phyloP scores from a whole-genome alignment of 2,797 vertebrate genomes.

The Rhadinocentrus ornatus region DNA sequence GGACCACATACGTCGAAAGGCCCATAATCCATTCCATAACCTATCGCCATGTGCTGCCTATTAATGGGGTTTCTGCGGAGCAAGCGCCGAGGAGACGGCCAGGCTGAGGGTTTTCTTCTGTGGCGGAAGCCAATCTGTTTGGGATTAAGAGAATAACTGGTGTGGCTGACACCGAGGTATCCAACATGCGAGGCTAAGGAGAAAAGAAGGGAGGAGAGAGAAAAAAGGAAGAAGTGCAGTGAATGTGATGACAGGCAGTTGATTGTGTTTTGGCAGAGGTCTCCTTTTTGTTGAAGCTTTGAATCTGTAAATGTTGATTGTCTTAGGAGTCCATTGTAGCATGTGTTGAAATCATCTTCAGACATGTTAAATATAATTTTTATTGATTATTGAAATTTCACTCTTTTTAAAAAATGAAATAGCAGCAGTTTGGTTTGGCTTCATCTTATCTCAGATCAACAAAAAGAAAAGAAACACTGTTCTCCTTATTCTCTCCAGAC shows the following conservation, averaged over 20 bases:
- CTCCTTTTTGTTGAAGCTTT: slow-evolving; percentile 59
- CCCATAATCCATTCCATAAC: slow-evolving; percentile 83
- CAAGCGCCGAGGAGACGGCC: slow-evolving; percentile 78
- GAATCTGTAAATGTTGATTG: slow-evolving; percentile 55
- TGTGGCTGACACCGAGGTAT: slow-evolving; percentile 80
- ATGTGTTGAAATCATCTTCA: slow-evolving; percentile 27
- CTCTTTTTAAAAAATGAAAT: slow-evolving; percentile 19
- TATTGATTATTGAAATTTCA: slow-evolving; percentile 16
- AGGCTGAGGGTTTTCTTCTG: slow-evolving; percentile 81
- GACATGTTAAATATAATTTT: not conserved
- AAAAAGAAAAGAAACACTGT: slow-evolving; percentile 62
- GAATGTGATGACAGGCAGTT: slow-evolving; percentile 70
- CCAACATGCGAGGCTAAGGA: slow-evolving; percentile 69
- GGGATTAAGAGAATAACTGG: slow-evolving; percentile 84
- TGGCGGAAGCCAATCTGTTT: slow-evolving; percentile 85
- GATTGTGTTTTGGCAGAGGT: slow-evolving; percentile 72
- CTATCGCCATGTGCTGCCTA: slow-evolving; percentile 83
- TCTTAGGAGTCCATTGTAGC: slow-evolving; percentile 29
- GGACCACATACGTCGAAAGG: slow-evolving; percentile 84
- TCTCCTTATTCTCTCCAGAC: slow-evolving; percentile 52
- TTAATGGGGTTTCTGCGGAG: slow-evolving; percentile 83
- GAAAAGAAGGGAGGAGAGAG: slow-evolving; percentile 56
- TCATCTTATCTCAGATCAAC: slow-evolving; percentile 46
- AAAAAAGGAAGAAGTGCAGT: slow-evolving; percentile 47
- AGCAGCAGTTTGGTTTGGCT: slow-evolving; percentile 16